These are phyloP conservation scores for Nephrotoma appendiculata DNA, from an alignment of 2,888 invertebrate species.

Conservation along the genomic window DNA sequence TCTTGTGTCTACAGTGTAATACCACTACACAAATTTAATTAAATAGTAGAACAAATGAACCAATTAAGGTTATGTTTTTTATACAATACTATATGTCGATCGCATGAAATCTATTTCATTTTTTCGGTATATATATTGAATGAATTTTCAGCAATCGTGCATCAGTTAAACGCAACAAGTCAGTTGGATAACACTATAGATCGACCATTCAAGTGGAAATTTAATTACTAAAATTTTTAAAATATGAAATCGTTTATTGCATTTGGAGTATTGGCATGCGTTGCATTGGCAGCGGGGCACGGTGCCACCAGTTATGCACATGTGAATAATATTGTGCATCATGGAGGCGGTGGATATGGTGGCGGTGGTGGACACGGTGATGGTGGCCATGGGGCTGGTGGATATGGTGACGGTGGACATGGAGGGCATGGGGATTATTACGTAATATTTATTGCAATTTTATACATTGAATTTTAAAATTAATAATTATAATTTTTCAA, in stretches of 20 bases:
- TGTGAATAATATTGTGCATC: background rate
- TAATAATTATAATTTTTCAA: background rate
- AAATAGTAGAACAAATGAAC: background rate
- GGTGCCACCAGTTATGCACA: background rate
- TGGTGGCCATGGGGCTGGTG: background rate
- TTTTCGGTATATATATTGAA: background rate
- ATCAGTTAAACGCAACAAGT: background rate
- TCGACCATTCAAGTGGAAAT: background rate
- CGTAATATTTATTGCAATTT: background rate
- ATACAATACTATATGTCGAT: background rate
- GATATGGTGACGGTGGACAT: constrained; percentile 11
- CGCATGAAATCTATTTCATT: background rate
- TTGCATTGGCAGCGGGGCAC: background rate
- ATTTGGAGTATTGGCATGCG: background rate
- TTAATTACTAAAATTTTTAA: background rate
- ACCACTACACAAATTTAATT: background rate
- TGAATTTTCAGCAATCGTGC: background rate
- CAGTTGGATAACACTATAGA: background rate
- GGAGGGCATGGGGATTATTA: constrained; percentile 17
- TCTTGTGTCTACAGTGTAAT: background rate
- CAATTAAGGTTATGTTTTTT: background rate
- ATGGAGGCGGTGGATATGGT: background rate
- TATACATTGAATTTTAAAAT: background rate
- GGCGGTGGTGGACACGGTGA: background rate
- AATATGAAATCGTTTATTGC: constrained; percentile 1